Base-by-base conservation (phyloP, 2,888 invertebrate genomes). In the Platycheirus albimanus region DNA sequence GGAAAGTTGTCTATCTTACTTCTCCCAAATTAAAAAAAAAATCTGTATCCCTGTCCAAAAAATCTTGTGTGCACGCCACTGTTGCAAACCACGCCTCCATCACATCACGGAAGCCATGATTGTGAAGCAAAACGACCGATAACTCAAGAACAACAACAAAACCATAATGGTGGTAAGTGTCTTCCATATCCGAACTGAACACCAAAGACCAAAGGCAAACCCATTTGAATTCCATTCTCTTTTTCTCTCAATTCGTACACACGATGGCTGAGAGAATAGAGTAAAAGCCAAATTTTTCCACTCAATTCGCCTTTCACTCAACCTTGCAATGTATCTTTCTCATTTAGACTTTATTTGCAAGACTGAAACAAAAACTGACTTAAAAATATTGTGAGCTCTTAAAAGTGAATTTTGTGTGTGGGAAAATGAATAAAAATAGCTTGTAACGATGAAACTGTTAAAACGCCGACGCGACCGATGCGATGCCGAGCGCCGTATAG, bases 31-130 rank as follows among this genome's bases (percentile, higher is more conserved):
- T n/a, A n/a, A n/a, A n/a, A n/a, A 10, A 47, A 38, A 24, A 28
- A 24, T 41, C 24, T 7, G 38, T 20, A n/a, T 15, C 52, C 54
- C 38, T 10, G 13, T 7, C 2, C 0, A 15, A 38, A 64, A 54
- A 11, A 1, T 10, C 13, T 41, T 28, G 11, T 80, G 66, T 80
- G 86, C 85, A 86, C 86, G 88, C 88, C 87, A 87, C 87, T 87
- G 88, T 85, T 66, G 13, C 85, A 88, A 86, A 86, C 88, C 89
- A 88, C 89, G 89, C 89, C 88, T 84, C 52, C 71, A 81, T 74
- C 75, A 72, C 84, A 86, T 87, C 87, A 88, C 91, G 90, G 90
- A 90, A 90, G 91, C 91, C 90, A 90, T 90, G 89, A 90, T 89
- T 88, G 89, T 88, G 87, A 88, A 87, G 70, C 78, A 85, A 86